These are phyloP conservation scores for Empis livida DNA, from an alignment of 2,888 invertebrate genomes.

Conservation along the genomic window DNA sequence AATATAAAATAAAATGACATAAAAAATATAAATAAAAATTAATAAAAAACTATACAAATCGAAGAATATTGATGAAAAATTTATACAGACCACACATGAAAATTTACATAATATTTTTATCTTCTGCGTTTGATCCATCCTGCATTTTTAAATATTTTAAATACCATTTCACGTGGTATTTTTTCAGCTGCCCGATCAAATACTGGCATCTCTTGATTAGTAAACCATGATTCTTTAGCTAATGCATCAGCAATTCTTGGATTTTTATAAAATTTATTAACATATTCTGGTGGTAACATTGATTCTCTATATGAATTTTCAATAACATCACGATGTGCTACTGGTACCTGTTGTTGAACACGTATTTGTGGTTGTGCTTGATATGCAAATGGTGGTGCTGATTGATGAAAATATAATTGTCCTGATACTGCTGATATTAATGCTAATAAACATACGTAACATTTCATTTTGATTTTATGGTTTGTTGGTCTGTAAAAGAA, in stretches of 20 bases:
- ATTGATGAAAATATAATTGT: slow-evolving; percentile 4
- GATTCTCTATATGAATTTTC: slow-evolving; percentile 58
- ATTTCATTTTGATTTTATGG: slow-evolving; percentile 3
- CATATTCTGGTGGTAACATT: slow-evolving; percentile 52
- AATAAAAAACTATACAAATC: neutral
- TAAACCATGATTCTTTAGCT: slow-evolving; percentile 67
- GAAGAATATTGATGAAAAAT: neutral
- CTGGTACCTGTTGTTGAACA: slow-evolving; percentile 20
- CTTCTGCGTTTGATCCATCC: slow-evolving; percentile 38
- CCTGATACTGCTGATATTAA: slow-evolving; percentile 1
- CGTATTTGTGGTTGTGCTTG: slow-evolving; percentile 5
- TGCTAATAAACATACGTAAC: neutral
- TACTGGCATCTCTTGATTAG: slow-evolving; percentile 64
- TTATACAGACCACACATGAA: too few relatives aligned
- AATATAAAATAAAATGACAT: neutral
- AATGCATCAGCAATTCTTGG: slow-evolving; percentile 58
- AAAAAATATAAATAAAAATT: neutral
- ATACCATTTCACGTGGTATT: slow-evolving; percentile 64
- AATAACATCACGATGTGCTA: slow-evolving; percentile 59
- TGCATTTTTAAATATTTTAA: slow-evolving; percentile 58
- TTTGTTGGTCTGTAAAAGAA: neutral
- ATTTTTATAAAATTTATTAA: slow-evolving; percentile 60
- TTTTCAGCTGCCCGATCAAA: slow-evolving; percentile 67
- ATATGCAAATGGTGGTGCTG: slow-evolving; percentile 5
- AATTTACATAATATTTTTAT: slow-evolving; percentile 1